Conservation (phyloP, 1,140 invertebrate species). For the Drosophila navojoa region DNA sequence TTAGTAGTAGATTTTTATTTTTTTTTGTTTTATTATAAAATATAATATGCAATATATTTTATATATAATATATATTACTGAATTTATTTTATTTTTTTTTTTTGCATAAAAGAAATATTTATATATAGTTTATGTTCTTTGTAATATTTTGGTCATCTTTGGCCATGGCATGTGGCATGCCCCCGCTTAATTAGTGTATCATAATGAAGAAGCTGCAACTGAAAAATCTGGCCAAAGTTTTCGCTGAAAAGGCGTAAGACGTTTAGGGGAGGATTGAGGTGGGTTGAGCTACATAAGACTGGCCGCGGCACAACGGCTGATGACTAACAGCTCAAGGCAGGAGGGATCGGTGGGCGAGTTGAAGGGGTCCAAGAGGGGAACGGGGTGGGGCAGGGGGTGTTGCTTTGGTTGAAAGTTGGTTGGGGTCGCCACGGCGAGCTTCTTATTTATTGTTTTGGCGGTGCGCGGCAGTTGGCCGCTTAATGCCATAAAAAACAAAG, state of each 20-base stretch:
- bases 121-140: no score
- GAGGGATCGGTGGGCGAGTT: not conserved
- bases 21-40: no score
- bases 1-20: no score
- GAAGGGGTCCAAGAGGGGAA: not conserved
- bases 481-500: slow-evolving; percentile 76
- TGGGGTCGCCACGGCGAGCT: slow-evolving; percentile 26
- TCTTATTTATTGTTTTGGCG: slow-evolving; percentile 74
- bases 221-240: slow-evolving; percentile 66
- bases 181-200: slow-evolving; percentile 20
- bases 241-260: slow-evolving; percentile 69
- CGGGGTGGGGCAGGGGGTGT: not conserved
- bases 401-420: not conserved
- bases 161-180: slow-evolving; percentile 3
- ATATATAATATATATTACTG: no score
- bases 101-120: no score
- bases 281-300: not conserved
- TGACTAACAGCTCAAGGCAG: no score
- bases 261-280: slow-evolving; percentile 20
- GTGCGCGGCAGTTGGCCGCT: slow-evolving; percentile 68
- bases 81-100: no score
- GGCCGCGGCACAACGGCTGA: not conserved
- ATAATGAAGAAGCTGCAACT: slow-evolving; percentile 54
- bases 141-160: no score
- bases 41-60: no score